Evolutionary conservation across 2,888 invertebrate species (phyloP).

Genomic region (Euplagia quadripunctaria): DNA sequence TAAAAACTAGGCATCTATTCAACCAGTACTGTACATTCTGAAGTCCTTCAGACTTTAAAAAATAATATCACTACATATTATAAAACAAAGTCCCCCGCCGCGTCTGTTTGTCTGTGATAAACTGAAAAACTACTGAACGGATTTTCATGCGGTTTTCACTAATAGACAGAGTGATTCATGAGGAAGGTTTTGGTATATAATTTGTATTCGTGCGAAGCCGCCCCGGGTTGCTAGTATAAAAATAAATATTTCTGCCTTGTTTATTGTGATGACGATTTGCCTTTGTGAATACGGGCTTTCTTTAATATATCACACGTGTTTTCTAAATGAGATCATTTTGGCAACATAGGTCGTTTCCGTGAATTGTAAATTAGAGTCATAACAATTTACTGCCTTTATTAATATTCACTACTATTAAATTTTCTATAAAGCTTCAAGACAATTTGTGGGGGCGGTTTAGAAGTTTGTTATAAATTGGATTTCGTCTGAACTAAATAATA

Average conservation of each 20-base stretch:
- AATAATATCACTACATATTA: too few species aligned
- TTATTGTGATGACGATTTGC: background rate
- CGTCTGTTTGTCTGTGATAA: too few species aligned
- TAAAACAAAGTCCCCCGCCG: too few species aligned
- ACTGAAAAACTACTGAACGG: too few species aligned
- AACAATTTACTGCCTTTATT: background rate
- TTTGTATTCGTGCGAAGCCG: too few species aligned
- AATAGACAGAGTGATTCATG: too few species aligned
- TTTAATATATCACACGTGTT: background rate
- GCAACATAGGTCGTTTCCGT: background rate
- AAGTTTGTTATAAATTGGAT: background rate
- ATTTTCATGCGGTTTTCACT: too few species aligned
- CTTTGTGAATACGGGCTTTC: background rate
- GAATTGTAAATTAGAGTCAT: background rate
- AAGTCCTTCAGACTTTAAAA: background rate
- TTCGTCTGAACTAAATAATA: background rate
- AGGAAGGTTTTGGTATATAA: too few species aligned
- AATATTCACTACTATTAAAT: background rate
- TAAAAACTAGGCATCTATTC: too few species aligned
- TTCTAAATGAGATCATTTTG: background rate
- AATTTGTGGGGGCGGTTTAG: background rate
- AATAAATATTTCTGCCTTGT: background rate
- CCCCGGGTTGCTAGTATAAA: too few species aligned
- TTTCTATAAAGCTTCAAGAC: background rate
- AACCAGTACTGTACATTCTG: background rate